A percentile compares a stretch with the other conserved stretches of the same genome.
These are phyloP conservation scores for Pseudorhombus dupliciocellatus DNA, from an alignment of 2,113 vertebrate genomes.

Conservation along the genomic window DNA sequence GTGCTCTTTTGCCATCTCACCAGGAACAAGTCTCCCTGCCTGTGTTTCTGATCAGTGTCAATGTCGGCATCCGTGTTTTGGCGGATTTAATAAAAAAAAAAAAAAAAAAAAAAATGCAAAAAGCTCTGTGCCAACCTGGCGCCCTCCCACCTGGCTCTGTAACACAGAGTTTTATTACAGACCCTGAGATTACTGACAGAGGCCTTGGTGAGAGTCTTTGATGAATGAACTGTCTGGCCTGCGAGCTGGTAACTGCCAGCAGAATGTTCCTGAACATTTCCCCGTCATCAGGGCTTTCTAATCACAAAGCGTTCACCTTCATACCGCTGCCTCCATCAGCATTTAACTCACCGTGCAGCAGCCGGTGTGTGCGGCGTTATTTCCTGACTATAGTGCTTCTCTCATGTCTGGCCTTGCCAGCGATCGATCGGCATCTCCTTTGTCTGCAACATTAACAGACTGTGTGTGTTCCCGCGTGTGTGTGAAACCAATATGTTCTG, in stretches of 20 bases:
- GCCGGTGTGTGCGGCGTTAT: constrained; percentile 31
- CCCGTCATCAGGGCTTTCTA: constrained; percentile 65
- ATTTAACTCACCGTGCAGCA: constrained; percentile 49
- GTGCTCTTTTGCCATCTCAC: constrained; percentile 10
- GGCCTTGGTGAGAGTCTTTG: constrained; percentile 61
- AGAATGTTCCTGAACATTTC: constrained; percentile 66
- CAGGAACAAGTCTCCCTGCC: constrained; percentile 25
- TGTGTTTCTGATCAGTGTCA: constrained; percentile 24
- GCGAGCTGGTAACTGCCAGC: constrained; percentile 59
- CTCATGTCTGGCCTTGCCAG: constrained; percentile 66
- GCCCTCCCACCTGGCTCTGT: constrained; percentile 37
- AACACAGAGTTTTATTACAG: constrained; percentile 52
- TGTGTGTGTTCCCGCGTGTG: constrained; percentile 27
- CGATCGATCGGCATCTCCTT: constrained; percentile 67
- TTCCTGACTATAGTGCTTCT: constrained; percentile 68
- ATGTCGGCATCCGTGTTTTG: constrained; percentile 31
- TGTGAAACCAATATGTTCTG: constrained; percentile 58
- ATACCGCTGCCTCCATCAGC: constrained; percentile 65
- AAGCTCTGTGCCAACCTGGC: constrained; percentile 45
- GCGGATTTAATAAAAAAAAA: neutral
- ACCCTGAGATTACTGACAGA: constrained; percentile 63
- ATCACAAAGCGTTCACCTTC: constrained; percentile 73
- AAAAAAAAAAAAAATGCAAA: constrained; percentile 4
- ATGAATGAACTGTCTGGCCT: constrained; percentile 56
- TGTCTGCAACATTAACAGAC: constrained; percentile 74